Base-by-base conservation (phyloP, 2,888 invertebrate genomes). In the Periphyllus acericola region DNA sequence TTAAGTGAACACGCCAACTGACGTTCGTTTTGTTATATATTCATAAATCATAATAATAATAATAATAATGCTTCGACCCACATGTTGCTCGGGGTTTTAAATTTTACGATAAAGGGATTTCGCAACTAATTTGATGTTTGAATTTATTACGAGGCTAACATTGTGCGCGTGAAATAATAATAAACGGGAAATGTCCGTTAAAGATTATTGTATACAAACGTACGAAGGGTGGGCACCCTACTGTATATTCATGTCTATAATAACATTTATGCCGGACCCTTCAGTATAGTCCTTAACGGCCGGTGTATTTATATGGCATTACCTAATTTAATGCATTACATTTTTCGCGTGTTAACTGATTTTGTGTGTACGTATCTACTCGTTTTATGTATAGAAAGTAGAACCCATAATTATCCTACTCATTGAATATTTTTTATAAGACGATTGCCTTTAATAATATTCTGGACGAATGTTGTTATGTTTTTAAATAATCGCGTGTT, bases 171-270 rank as follows among this genome's bases (percentile, higher is more conserved):
- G n/a, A 34, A 60, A 66, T 66, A 66, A 81, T 72, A 71, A 81
- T 68, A n/a, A 25, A 72, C 34, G 68, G 71, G 52, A 82, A 82
- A 82, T 34, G 82, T 71, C 82, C 82, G 82, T 82, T 82, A 82
- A 82, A 82, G 71, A 82, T 82, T 82, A 82, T 34, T 55, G 76
- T 78, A 11, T 32, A 25, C 29, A 25, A 25, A 52, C 52, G 29
- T 19, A 6, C 25, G 68, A 68, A 29, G 68, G 68, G 68, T n/a
- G 6, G 68, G n/a, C 68, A 68, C 68, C 68, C 68, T 34, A 5
- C 55, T 6, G 55, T 34, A 25, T 79, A 29, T 46, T 21, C 25
- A 71, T 40, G 46, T 46, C 19, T 76, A 46, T 81, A 82, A 82
- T 52, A 82, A 82, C 52, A 82, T 82, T 82, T 82, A 52, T 32